Conservation (phyloP, 2,888 invertebrate species). For the Drosophila colorata region DNA sequence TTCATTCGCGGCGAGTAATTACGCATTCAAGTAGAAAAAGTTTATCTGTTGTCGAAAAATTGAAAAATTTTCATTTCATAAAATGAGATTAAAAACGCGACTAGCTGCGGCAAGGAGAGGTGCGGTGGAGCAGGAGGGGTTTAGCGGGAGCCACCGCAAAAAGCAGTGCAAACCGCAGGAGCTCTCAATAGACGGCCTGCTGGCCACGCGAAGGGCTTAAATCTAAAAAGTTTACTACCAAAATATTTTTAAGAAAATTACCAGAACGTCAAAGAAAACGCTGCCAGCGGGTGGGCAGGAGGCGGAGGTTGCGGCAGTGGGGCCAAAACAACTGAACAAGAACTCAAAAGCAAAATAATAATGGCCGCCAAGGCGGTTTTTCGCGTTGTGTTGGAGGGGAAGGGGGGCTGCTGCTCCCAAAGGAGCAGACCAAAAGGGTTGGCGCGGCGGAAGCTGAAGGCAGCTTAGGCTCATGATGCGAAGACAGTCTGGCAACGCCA, state of each 20-base stretch:
- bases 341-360: slow-evolving; percentile 70
- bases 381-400: not conserved
- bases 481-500: slow-evolving; percentile 71
- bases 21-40: slow-evolving; percentile 81
- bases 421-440: slow-evolving; percentile 43
- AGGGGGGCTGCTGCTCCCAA: slow-evolving; percentile 5
- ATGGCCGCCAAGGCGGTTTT: slow-evolving; percentile 65
- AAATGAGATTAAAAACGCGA: slow-evolving; percentile 77
- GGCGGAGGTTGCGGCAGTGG: slow-evolving; percentile 2
- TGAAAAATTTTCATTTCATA: slow-evolving; percentile 81
- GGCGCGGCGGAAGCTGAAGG: slow-evolving; percentile 36
- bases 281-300: slow-evolving; percentile 12
- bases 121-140: not conserved
- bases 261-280: slow-evolving; percentile 59
- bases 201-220: slow-evolving; percentile 68
- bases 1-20: slow-evolving; percentile 72
- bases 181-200: slow-evolving; percentile 50
- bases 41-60: slow-evolving; percentile 80
- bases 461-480: slow-evolving; percentile 48
- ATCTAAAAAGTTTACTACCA: slow-evolving; percentile 73
- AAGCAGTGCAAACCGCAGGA: slow-evolving; percentile 67
- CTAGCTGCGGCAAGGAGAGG: not conserved
- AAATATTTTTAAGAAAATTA: slow-evolving; percentile 79
- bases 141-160: slow-evolving; percentile 21
- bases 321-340: slow-evolving; percentile 42